Evolutionary conservation across 2,113 vertebrate genomes (phyloP).

Genomic region (Diphyllodes magnificus): DNA sequence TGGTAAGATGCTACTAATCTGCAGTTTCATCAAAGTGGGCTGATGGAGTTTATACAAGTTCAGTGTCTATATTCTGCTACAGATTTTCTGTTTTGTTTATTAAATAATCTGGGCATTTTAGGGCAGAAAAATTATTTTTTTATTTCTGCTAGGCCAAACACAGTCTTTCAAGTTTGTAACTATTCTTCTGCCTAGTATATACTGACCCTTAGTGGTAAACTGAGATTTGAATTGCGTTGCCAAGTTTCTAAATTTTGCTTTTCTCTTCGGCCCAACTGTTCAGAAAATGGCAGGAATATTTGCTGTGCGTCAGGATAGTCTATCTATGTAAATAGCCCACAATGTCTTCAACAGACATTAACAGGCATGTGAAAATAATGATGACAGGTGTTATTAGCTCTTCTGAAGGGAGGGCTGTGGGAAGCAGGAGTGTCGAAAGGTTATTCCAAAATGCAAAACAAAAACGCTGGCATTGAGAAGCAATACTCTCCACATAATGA

Average conservation of each 20-base stretch:
- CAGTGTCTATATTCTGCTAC: neutral
- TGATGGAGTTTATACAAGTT: neutral
- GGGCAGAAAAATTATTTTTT: neutral
- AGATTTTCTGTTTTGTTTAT: neutral
- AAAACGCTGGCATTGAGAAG: conserved; percentile 12
- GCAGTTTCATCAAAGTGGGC: neutral
- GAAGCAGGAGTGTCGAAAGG: conserved; percentile 11
- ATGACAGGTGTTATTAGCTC: conserved; percentile 28
- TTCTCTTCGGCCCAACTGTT: neutral
- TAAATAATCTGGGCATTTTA: neutral
- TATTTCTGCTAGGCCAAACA: neutral
- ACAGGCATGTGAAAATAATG: neutral
- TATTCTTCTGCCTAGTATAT: neutral
- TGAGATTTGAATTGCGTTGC: neutral
- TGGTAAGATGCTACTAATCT: neutral
- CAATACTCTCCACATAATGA: conserved; percentile 43
- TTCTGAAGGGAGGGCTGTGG: neutral
- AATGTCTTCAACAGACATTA: neutral
- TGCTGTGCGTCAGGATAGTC: neutral
- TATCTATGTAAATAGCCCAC: neutral
- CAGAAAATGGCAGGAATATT: conserved; percentile 27
- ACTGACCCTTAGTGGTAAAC: conserved; percentile 55
- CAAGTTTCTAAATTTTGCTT: neutral
- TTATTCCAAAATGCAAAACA: conserved; percentile 35
- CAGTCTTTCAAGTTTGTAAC: neutral